These are phyloP conservation scores for Musca vetustissima DNA, from an alignment of 1,140 invertebrate species.

Conservation along the genomic window DNA sequence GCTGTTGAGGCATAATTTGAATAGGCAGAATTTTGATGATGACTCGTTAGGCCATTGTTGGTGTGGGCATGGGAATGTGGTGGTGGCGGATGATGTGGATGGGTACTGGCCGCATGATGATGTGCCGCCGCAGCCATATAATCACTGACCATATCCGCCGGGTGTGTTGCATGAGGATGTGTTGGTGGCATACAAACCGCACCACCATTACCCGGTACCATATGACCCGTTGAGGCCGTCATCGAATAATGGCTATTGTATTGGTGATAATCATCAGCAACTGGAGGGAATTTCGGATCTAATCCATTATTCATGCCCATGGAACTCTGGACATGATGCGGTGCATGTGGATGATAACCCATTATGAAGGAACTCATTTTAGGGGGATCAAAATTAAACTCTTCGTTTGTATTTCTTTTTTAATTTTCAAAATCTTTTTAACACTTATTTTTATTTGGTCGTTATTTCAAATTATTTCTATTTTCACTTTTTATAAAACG, in stretches of 20 bases:
- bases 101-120: conserved; percentile 44
- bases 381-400: not conserved
- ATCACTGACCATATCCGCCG: conserved; percentile 54
- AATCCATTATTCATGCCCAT: conserved; percentile 52
- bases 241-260: conserved; percentile 54
- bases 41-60: conserved; percentile 48
- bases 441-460: not conserved
- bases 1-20: conserved; percentile 52
- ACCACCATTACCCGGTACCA: conserved; percentile 34
- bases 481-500: not conserved
- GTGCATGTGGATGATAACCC: conserved; percentile 55
- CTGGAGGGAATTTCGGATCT: conserved; percentile 54
- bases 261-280: conserved; percentile 54
- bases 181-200: conserved; percentile 39
- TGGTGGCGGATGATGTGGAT: conserved; percentile 48
- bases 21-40: conserved; percentile 51
- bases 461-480: not conserved
- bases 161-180: conserved; percentile 47
- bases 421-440: conserved; percentile 3
- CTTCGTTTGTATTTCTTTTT: not conserved
- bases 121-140: conserved; percentile 51
- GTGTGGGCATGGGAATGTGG: conserved; percentile 54
- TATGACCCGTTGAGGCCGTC: conserved; percentile 52
- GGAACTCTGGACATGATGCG: conserved; percentile 57
- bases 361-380: conserved; percentile 56